These are phyloP conservation scores for Auanema sp. DNA, from an alignment of 2,888 invertebrate genomes.

Conservation along the genomic window DNA sequence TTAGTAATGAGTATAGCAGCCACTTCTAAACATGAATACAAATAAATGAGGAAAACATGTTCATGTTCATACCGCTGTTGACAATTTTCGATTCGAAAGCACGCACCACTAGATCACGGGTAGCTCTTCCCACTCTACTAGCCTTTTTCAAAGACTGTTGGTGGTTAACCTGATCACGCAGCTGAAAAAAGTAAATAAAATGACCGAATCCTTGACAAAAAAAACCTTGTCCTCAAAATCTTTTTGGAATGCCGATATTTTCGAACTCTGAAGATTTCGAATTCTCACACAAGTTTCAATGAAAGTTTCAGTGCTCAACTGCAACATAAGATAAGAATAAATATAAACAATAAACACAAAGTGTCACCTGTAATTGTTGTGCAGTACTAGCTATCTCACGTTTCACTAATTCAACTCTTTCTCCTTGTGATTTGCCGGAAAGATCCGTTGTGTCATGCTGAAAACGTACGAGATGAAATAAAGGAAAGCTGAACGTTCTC, in stretches of 20 bases:
- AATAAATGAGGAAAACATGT: background rate
- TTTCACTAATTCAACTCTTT: conserved; percentile 32
- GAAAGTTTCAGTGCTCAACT: conserved; percentile 48
- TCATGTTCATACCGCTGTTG: conserved; percentile 23
- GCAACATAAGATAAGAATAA: conserved; percentile 2
- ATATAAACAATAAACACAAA: background rate
- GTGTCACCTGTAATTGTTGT: conserved; percentile 15
- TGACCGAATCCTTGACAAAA: too few species aligned
- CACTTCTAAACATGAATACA: conserved; percentile 29
- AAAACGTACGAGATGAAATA: conserved; percentile 11
- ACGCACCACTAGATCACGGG: conserved; percentile 17
- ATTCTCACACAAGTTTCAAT: conserved; percentile 52
- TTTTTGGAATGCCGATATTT: conserved; percentile 51
- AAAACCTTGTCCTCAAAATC: conserved; percentile 52
- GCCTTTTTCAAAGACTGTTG: conserved; percentile 23
- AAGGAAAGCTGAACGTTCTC: background rate
- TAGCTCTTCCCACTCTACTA: conserved; percentile 3
- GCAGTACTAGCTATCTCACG: conserved; percentile 36
- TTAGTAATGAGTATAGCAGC: conserved; percentile 54
- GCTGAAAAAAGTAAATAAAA: conserved; percentile 27
- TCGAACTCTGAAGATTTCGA: conserved; percentile 57
- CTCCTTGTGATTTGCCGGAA: conserved; percentile 31
- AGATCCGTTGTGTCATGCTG: conserved; percentile 23
- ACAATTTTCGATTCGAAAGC: conserved; percentile 44
- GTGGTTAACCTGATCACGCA: conserved; percentile 38